Conservation (phyloP, 1,140 invertebrate species). For the Linepithema humile region DNA sequence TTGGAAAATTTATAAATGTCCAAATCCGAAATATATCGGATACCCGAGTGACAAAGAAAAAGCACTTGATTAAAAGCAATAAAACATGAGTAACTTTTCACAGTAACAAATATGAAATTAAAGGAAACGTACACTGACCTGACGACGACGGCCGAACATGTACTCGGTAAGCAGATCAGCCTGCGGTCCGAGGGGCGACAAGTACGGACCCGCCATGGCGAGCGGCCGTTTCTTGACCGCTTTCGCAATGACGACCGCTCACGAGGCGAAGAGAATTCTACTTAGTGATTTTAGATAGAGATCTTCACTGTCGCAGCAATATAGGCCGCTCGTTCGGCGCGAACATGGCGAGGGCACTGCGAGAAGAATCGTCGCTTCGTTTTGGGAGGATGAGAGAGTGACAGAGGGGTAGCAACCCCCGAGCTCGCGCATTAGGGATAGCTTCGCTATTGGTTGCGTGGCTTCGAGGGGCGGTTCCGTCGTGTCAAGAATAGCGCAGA, state of each 20-base stretch:
- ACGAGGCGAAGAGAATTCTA: conserved; percentile 24
- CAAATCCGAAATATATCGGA: no score
- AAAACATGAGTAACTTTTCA: neutral
- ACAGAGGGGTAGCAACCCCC: conserved; percentile 19
- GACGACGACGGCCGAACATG: conserved; percentile 94
- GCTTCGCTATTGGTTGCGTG: conserved; percentile 63
- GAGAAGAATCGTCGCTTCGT: conserved; percentile 45
- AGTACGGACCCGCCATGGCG: conserved; percentile 92
- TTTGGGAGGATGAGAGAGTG: conserved; percentile 30
- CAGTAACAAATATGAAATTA: neutral
- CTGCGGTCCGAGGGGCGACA: conserved; percentile 90
- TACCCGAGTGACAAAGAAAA: no score
- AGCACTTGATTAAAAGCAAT: no score
- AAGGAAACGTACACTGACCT: conserved; percentile 86
- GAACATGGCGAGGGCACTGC: conserved; percentile 59
- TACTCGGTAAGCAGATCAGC: conserved; percentile 95
- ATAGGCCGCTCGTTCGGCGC: conserved; percentile 22
- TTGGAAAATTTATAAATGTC: no score
- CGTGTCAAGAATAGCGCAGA: conserved; percentile 70
- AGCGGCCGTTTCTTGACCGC: neutral
- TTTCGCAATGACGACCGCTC: neutral
- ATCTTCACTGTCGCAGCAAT: conserved; percentile 17
- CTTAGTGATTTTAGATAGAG: neutral
- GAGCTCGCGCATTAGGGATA: conserved; percentile 55
- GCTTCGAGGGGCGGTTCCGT: conserved; percentile 59